Percentiles rank a stretch among this genome's conserved stretches.
Conservation (phyloP, 2,797 vertebrate genomes). For the Argyrosomus regius region DNA sequence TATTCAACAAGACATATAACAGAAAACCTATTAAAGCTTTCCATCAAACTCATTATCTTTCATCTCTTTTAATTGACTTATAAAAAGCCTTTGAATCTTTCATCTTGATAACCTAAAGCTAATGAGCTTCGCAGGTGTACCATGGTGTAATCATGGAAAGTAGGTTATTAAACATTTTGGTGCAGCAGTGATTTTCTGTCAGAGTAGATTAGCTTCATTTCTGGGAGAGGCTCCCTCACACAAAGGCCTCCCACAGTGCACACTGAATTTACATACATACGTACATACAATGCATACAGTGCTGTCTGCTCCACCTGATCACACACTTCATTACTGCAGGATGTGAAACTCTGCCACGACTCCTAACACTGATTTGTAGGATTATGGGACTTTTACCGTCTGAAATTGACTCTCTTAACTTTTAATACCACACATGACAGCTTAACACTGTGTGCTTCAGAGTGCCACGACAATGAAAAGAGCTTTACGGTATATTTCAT, state of each 20-base stretch:
- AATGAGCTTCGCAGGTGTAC: constrained; percentile 64
- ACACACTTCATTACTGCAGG: constrained; percentile 8
- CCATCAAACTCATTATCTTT: constrained; percentile 57
- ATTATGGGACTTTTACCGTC: not conserved
- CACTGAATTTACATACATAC: constrained; percentile 1
- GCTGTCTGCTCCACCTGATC: constrained; percentile 4
- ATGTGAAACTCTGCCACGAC: not conserved
- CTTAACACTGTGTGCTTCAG: not conserved
- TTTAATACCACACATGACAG: not conserved
- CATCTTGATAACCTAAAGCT: constrained; percentile 53
- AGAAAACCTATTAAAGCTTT: constrained; percentile 49
- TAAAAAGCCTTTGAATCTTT: constrained; percentile 42
- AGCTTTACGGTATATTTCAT: too few relatives aligned
- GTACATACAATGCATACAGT: constrained; percentile 1
- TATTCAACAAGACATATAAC: constrained; percentile 28
- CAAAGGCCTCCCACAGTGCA: constrained; percentile 25
- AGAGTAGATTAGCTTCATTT: constrained; percentile 45
- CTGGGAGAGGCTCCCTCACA: constrained; percentile 12
- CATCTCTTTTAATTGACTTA: constrained; percentile 54
- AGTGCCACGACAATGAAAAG: not conserved
- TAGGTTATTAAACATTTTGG: constrained; percentile 60
- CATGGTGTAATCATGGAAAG: constrained; percentile 48
- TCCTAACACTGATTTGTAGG: not conserved
- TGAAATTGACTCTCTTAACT: constrained; percentile 12
- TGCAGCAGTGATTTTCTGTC: constrained; percentile 59